These are phyloP conservation scores for Rhagologus leucostigma DNA, from an alignment of 2,113 vertebrate genomes.

Conservation along the genomic window DNA sequence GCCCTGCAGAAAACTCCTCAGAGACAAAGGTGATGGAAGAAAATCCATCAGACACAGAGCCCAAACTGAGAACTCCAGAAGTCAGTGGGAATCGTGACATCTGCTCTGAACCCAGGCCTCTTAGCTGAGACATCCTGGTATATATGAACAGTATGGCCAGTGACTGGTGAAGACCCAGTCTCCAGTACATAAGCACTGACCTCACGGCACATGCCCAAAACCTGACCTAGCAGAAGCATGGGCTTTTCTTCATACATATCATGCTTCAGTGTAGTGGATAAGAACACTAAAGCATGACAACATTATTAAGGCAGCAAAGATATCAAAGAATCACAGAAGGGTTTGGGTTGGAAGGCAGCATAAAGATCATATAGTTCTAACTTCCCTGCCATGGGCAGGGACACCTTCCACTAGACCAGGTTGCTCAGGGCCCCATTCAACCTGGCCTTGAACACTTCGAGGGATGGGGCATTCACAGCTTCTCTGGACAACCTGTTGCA, in stretches of 20 bases:
- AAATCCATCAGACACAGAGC: no score
- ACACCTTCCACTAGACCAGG: not conserved
- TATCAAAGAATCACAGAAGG: not conserved
- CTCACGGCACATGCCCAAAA: not conserved
- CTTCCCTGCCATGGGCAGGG: not conserved
- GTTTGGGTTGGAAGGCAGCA: not conserved
- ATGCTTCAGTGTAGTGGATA: accelerated
- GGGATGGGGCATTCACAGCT: not conserved
- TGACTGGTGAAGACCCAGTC: not conserved
- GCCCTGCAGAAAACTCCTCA: not conserved
- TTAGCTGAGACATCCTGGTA: not conserved
- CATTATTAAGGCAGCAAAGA: not conserved
- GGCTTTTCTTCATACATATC: not conserved
- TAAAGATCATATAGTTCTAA: not conserved
- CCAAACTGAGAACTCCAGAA: not conserved
- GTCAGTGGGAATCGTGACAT: accelerated
- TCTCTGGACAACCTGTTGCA: not conserved
- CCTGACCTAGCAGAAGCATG: accelerated
- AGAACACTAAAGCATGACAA: not conserved
- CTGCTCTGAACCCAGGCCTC: not conserved
- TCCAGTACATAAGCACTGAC: not conserved
- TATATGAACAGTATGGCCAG: accelerated
- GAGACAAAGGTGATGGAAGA: not conserved
- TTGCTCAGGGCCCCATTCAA: not conserved
- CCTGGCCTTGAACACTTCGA: not conserved